Conservation (phyloP, 2,113 vertebrate species). For the Orientallactaga bullata region DNA sequence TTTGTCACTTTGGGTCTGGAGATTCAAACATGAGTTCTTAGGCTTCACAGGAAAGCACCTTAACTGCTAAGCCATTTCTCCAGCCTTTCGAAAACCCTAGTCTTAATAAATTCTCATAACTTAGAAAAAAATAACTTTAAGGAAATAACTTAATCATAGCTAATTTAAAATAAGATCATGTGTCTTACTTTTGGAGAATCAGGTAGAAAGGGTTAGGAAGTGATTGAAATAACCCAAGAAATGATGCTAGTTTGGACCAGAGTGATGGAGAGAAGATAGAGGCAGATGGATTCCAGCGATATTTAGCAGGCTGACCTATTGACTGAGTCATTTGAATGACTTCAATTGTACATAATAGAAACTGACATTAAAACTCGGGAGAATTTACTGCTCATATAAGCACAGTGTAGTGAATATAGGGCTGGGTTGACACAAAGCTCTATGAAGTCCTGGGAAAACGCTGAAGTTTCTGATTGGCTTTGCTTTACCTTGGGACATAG, state of each 20-base stretch:
- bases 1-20: too few relatives aligned
- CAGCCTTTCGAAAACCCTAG: too few relatives aligned
- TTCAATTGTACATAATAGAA: not conserved
- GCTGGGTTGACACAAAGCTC: constrained; percentile 10
- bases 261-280: not conserved
- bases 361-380: not conserved
- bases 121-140: not conserved
- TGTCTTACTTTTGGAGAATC: constrained; percentile 18
- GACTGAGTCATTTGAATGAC: constrained; percentile 1
- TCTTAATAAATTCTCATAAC: too few relatives aligned
- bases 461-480: not conserved
- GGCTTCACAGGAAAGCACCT: too few relatives aligned
- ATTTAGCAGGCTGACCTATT: not conserved
- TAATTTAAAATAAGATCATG: not conserved
- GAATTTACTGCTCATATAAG: not conserved
- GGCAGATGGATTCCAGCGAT: not conserved
- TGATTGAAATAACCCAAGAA: not conserved
- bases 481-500: not conserved
- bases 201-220: not conserved
- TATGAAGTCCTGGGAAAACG: not conserved
- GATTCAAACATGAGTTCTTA: too few relatives aligned
- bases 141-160: constrained; percentile 47
- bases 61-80: too few relatives aligned
- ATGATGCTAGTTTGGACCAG: not conserved
- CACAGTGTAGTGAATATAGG: not conserved